Evolutionary conservation across 2,113 vertebrate species (phyloP).

Genomic region (Macrotus californicus): DNA sequence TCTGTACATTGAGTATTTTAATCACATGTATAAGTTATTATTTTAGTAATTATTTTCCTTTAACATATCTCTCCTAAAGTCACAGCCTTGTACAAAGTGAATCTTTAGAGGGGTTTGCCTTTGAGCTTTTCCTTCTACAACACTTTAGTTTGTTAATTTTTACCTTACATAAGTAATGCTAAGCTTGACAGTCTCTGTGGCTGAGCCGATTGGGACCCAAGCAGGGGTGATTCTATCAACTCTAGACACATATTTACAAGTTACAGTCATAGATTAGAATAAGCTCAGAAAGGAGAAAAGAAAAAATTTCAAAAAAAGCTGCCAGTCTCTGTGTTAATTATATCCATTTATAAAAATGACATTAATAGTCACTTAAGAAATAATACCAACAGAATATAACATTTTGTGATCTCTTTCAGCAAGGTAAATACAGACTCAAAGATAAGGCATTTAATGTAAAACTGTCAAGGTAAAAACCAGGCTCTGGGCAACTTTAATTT

Average conservation of each 20-base stretch:
- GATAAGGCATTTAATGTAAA: constrained; percentile 61
- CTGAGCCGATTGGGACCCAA: neutral
- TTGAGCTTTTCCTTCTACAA: neutral
- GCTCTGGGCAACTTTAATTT: neutral
- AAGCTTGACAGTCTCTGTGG: neutral
- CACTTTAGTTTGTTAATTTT: neutral
- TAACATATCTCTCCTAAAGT: constrained; percentile 8
- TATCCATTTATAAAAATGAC: constrained; percentile 30
- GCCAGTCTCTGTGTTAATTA: neutral
- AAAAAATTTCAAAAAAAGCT: neutral
- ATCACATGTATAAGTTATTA: constrained; percentile 39
- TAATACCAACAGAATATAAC: neutral
- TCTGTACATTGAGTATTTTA: constrained; percentile 22
- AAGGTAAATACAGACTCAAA: constrained; percentile 24
- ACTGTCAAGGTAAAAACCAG: constrained; percentile 52
- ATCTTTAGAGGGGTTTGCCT: neutral
- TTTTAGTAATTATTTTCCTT: constrained; percentile 48
- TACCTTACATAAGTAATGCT: neutral
- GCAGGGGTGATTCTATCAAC: neutral
- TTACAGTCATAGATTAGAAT: constrained; percentile 32
- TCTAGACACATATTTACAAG: constrained; percentile 38
- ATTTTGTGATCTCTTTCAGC: constrained; percentile 48
- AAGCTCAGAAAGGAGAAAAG: neutral
- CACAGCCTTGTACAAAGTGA: constrained; percentile 11
- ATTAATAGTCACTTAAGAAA: constrained; percentile 49